Conservation (phyloP, 2,888 invertebrate species). For the Lasioglossum morio region DNA sequence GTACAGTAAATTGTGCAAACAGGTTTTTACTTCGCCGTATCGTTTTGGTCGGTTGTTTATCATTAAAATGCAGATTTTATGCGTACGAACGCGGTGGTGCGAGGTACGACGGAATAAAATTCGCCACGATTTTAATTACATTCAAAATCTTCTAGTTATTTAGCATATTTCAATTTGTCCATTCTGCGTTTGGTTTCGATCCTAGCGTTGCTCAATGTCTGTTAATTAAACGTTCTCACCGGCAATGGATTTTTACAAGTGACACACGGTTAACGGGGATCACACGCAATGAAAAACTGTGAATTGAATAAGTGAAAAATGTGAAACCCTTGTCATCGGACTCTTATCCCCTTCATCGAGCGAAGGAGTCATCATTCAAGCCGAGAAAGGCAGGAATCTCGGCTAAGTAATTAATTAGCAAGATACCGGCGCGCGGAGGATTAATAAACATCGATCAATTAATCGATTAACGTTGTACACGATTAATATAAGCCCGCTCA, state of each 20-base stretch:
- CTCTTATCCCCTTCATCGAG: not conserved
- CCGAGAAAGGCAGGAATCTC: not conserved
- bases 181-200: not conserved
- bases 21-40: not conserved
- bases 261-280: no score
- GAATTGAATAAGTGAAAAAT: not conserved
- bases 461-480: conserved; percentile 17
- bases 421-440: conserved; percentile 4
- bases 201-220: not conserved
- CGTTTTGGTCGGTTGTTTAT: not conserved
- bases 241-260: no score
- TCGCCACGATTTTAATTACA: not conserved
- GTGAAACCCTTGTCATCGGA: not conserved
- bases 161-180: not conserved
- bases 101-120: not conserved
- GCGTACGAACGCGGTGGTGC: not conserved
- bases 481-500: conserved; percentile 36
- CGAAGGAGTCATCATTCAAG: not conserved
- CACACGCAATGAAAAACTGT: not conserved
- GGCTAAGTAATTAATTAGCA: conserved; percentile 11
- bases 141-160: not conserved
- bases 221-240: not conserved
- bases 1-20: not conserved
- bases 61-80: not conserved
- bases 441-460: conserved; percentile 38